These are phyloP conservation scores for Micrasema longulum DNA, from an alignment of 1,140 invertebrate genomes.

Conservation along the genomic window DNA sequence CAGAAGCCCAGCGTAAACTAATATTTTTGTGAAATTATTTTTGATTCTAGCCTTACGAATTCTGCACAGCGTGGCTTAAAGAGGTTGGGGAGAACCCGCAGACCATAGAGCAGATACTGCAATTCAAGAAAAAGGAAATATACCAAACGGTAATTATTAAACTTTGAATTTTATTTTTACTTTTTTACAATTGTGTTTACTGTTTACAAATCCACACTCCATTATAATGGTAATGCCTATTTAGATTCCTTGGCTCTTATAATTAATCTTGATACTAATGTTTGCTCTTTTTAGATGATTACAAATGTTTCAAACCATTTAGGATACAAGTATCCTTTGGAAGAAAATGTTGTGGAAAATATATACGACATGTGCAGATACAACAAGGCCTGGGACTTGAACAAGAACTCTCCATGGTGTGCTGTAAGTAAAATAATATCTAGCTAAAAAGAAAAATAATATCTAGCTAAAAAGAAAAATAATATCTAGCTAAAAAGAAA, in stretches of 20 bases:
- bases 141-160: slow-evolving; percentile 67
- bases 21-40: too few relatives aligned
- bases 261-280: neutral
- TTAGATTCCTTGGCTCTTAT: too few relatives aligned
- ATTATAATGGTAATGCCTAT: too few relatives aligned
- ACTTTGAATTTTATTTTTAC: too few relatives aligned
- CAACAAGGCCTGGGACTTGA: slow-evolving; percentile 75
- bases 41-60: slow-evolving; percentile 62
- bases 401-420: slow-evolving; percentile 77
- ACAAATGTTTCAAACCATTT: slow-evolving; percentile 69
- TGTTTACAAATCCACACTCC: neutral
- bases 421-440: slow-evolving; percentile 63
- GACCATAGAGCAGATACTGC: slow-evolving; percentile 69
- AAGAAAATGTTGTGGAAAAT: slow-evolving; percentile 61
- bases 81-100: slow-evolving; percentile 72
- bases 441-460: too few relatives aligned
- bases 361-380: slow-evolving; percentile 81
- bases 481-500: too few relatives aligned
- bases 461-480: too few relatives aligned
- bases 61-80: slow-evolving; percentile 60
- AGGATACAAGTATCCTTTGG: slow-evolving; percentile 70
- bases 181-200: neutral
- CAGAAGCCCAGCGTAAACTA: too few relatives aligned
- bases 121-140: slow-evolving; percentile 71
- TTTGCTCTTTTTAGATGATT: slow-evolving; percentile 61